Conservation (phyloP, 1,140 invertebrate genomes). For the Cyrtorhinus lividipennis region DNA sequence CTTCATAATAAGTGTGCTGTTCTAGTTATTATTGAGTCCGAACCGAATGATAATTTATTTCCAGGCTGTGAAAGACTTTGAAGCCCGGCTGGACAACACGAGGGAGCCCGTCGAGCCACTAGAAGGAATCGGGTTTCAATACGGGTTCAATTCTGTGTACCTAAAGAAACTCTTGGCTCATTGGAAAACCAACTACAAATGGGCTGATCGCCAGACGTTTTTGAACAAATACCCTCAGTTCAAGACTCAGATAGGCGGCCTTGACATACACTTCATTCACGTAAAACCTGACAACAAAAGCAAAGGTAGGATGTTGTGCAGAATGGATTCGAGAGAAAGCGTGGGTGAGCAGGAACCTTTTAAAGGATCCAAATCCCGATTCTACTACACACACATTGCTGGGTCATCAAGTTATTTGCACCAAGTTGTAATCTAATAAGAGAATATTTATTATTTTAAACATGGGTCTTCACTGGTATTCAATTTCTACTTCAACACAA, state of each 20-base stretch:
- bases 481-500: too few species aligned
- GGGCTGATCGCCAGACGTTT: conserved; percentile 45
- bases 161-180: conserved; percentile 49
- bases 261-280: conserved; percentile 61
- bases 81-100: conserved; percentile 15
- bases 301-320: conserved; percentile 9
- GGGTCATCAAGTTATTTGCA: too few species aligned
- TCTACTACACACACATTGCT: too few species aligned
- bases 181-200: conserved; percentile 62
- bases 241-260: conserved; percentile 48
- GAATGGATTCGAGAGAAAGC: background rate
- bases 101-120: conserved; percentile 32
- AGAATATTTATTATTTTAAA: too few species aligned
- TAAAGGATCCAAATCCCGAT: too few species aligned
- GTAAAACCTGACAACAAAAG: conserved; percentile 34
- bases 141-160: conserved; percentile 59
- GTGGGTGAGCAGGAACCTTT: background rate
- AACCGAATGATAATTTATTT: background rate
- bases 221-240: conserved; percentile 61
- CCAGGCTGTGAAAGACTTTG: conserved; percentile 20
- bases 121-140: conserved; percentile 52
- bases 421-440: too few species aligned
- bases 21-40: too few species aligned
- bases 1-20: too few species aligned
- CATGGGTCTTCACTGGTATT: too few species aligned